Base-by-base conservation (phyloP, 2,888 invertebrate species). In the Acanthococcus lagerstroemiae region DNA sequence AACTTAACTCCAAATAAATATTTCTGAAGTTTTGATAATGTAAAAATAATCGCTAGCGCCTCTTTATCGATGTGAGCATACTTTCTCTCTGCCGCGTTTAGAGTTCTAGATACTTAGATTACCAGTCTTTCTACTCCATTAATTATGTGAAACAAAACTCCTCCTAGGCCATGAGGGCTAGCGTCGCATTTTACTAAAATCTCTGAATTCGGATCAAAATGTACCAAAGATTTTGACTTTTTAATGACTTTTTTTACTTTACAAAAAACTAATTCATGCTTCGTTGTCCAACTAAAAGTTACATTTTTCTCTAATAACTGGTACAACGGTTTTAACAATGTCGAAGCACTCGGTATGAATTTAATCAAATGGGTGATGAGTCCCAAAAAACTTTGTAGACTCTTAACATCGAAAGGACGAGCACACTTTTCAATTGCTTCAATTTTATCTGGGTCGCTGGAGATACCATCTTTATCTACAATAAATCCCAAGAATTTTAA, bases 171-270 rank as follows among this genome's bases (percentile, higher is more conserved):
- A 25, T 71, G 70, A 9, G 73, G 72, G 9, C 73, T 74, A 0
- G 77, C 77, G 71, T 78, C 77, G 45, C 74, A 73, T 1, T 75
- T 72, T 3, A 78, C 61, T 19, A 70, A 67, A 4, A 77, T 48
- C 22, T 70, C 71, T 4, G 68, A 52, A 7, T 61, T 57, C 3
- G 68, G 54, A 65, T 72, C 68, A 45, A 67, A 72, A 66, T 70
- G 71, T 12, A 46, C 50, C 26, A 72, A 54, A 4, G 71, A 68
- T n/a, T 61, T 22, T n/a, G 24, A 67, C 15, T 52, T 54, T 52
- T 58, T 50, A n/a, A 71, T n/a, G 9, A 46, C 15, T 25, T 68
- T 46, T 48, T 70, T 70, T 17, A 68, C 45, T 21, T 61, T 25
- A 1, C 46, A 46, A 27, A 66, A 55, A 17, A 48, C 48, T 17